Conservation (phyloP, 2,113 vertebrate genomes). For the Paralichthys olivaceus region DNA sequence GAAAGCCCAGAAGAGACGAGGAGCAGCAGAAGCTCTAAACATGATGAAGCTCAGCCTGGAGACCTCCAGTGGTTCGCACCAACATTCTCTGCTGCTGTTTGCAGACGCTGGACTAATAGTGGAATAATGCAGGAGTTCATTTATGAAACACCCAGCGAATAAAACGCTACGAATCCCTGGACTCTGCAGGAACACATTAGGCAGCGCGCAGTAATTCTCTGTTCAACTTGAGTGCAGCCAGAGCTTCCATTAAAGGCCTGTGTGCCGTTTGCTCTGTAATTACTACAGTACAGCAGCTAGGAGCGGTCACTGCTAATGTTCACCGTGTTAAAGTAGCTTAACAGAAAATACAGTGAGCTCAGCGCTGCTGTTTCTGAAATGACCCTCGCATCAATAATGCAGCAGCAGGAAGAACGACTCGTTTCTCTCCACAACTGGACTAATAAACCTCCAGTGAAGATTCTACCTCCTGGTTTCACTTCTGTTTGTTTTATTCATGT, state of each 20-base stretch:
- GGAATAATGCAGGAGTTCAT: constrained; percentile 51
- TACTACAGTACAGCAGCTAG: constrained; percentile 45
- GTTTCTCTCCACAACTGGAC: constrained; percentile 6
- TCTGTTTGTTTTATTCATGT: too few relatives aligned
- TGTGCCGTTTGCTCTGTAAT: constrained; percentile 63
- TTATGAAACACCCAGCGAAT: constrained; percentile 15
- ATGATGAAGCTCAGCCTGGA: too few relatives aligned
- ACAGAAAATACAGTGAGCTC: constrained; percentile 2
- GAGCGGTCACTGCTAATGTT: constrained; percentile 33
- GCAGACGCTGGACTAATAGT: too few relatives aligned
- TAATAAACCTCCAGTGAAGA: constrained; percentile 43
- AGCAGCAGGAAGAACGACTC: constrained; percentile 35
- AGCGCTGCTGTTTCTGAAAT: constrained; percentile 32
- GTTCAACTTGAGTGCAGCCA: constrained; percentile 51
- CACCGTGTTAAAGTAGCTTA: constrained; percentile 38
- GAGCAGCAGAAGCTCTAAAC: too few relatives aligned
- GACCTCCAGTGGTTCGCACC: too few relatives aligned
- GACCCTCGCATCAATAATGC: constrained; percentile 63
- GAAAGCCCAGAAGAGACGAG: too few relatives aligned
- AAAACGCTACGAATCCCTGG: constrained; percentile 27
- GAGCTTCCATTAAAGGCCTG: constrained; percentile 56
- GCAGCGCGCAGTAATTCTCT: constrained; percentile 39
- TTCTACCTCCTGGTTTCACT: not conserved
- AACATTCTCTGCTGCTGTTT: too few relatives aligned
- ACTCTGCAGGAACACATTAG: constrained; percentile 44